Evolutionary conservation across 2,797 vertebrate genomes (phyloP).

Genomic region (Pseudochirops cupreus): DNA sequence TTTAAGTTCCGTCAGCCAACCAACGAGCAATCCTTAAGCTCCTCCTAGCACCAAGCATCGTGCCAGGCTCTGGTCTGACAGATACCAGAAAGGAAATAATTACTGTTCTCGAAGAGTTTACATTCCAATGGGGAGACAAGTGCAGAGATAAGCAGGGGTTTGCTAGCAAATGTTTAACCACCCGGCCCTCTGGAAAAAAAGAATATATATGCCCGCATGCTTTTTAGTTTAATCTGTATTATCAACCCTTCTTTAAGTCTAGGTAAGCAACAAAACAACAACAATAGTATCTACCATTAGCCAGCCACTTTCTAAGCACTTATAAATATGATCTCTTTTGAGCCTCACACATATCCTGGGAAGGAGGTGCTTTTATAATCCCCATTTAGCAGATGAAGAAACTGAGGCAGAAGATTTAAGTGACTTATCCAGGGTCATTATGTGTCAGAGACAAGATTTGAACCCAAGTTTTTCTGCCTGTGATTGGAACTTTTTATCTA

Average conservation of each 20-base stretch:
- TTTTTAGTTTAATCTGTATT: neutral
- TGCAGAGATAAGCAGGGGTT: neutral
- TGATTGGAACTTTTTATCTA: neutral
- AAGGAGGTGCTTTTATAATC: neutral
- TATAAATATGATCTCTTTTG: neutral
- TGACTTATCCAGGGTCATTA: neutral
- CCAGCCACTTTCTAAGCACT: neutral
- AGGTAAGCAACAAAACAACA: neutral
- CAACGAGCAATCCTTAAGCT: neutral
- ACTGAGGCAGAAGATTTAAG: neutral
- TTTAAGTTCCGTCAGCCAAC: neutral
- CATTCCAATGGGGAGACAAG: neutral
- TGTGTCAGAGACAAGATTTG: neutral
- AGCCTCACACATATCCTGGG: neutral
- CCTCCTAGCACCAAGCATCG: neutral
- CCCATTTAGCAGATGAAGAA: neutral
- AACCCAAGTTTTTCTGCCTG: neutral
- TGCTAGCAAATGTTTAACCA: neutral
- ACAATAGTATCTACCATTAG: neutral
- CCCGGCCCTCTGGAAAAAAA: neutral
- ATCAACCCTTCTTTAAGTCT: neutral
- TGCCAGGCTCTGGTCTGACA: neutral
- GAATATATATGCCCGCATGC: too few relatives aligned
- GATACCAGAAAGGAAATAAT: neutral
- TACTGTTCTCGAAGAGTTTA: neutral